Base-by-base conservation (phyloP, 2,797 vertebrate genomes). In the Lepidocolaptes lacrymiger region DNA sequence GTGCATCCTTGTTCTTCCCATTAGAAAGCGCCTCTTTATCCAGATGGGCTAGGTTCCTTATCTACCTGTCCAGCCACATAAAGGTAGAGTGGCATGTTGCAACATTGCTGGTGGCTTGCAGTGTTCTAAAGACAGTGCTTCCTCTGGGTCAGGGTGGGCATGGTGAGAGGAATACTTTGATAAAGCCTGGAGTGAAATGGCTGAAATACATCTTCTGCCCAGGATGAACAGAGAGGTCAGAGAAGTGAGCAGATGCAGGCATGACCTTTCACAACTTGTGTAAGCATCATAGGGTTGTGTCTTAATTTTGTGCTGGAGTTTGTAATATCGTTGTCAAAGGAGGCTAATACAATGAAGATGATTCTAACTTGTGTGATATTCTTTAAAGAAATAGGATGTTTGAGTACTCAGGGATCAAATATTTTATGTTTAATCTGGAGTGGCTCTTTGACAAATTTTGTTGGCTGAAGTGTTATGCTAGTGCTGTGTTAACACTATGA, bases 271-370 rank as follows among this genome's bases (percentile, higher is more conserved):
- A 56, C 17, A 58, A 26, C 8, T 94, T 71, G 9, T 44, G 10
- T 77, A 85, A 83, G 59, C 46, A 23, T 82, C 1, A 0, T 48
- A 43, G 36, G 54, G 30, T 46, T 68, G 12, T 71, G 67, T 73
- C 48, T 74, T 88, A 52, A 69, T 77, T 90, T 95, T 93, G 46
- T 88, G 24, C 63, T 78, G 59, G 51, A 48, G 77, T 87, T 93
- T 87, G 27, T 59, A 83, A 48, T 54, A 32, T 54, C 0, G 0
- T 44, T 85, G 26, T 88, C 59, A 61, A 83, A 93, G 43, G 72
- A 87, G 34, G 34, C 48, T 73, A 89, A 75, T 46, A 52, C 39
- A 39, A 68, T 79, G n/a, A 91, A 77, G 14, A 85, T 34, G 3
- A 41, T 30, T 83, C 36, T 62, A 77, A 72, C 34, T 66, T 46